phyloP scores from a whole-genome alignment of 2,888 invertebrate genomes.

The Noctua comes region DNA sequence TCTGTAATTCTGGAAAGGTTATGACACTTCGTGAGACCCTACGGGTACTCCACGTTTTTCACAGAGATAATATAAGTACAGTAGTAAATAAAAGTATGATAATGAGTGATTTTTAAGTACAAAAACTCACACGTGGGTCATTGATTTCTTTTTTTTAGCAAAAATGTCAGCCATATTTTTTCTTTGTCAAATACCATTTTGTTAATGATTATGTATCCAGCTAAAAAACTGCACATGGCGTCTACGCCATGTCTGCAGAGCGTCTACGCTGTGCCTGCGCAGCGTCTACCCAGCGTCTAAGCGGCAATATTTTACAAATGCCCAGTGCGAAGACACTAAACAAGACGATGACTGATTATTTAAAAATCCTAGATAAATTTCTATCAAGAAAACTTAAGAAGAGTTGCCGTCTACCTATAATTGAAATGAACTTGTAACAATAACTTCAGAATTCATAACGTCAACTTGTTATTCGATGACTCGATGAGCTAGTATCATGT shows the following conservation, averaged over 20 bases:
- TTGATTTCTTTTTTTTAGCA: neutral
- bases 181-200: neutral
- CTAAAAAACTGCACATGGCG: neutral
- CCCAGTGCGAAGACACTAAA: neutral
- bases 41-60: neutral
- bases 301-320: neutral
- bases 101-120: too few species aligned
- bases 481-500: neutral
- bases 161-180: neutral
- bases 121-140: too few species aligned
- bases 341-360: neutral
- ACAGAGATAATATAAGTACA: too few species aligned
- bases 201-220: neutral
- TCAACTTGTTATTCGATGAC: neutral
- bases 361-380: neutral
- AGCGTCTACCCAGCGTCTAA: slow-evolving; percentile 14
- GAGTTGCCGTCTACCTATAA: neutral
- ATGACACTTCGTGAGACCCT: neutral
- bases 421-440: neutral
- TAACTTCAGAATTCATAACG: neutral
- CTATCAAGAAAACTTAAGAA: neutral
- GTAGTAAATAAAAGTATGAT: neutral
- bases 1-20: neutral
- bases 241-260: neutral
- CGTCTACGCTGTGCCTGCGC: neutral